Conservation (phyloP, 2,113 vertebrate genomes). For the Gopherus evgoodei region DNA sequence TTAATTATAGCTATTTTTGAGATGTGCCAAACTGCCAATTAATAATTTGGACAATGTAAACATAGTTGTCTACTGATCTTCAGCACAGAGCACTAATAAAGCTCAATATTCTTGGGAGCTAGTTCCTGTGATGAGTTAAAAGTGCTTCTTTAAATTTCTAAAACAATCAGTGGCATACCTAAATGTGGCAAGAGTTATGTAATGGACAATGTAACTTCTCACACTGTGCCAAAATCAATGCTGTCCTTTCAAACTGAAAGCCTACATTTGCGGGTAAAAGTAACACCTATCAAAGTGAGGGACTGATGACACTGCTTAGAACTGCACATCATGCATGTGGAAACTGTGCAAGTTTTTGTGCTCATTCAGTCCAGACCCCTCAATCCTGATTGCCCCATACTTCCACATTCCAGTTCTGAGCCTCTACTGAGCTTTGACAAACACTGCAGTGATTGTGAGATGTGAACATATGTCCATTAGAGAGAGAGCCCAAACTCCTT, state of each 20-base stretch:
- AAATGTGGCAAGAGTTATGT: not conserved
- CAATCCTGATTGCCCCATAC: not conserved
- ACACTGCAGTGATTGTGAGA: not conserved
- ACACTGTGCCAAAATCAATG: not conserved
- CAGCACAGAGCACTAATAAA: not conserved
- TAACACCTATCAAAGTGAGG: not conserved
- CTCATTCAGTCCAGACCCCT: not conserved
- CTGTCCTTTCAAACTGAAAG: not conserved
- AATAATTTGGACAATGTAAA: not conserved
- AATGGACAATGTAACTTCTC: not conserved
- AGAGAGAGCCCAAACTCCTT: not conserved
- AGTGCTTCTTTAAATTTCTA: not conserved
- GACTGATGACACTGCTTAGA: not conserved
- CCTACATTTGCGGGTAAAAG: fast-evolving
- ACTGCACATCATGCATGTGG: not conserved
- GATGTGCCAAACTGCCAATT: not conserved
- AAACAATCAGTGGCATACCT: not conserved
- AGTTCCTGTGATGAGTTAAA: not conserved
- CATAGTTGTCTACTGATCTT: not conserved
- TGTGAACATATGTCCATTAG: not conserved
- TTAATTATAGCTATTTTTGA: not conserved
- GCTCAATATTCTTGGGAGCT: not conserved
- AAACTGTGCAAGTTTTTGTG: not conserved
- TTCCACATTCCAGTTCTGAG: not conserved
- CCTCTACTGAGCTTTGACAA: not conserved